phyloP scores from a whole-genome alignment of 2,797 vertebrate genomes.

The Gymnothorax javanicus region DNA sequence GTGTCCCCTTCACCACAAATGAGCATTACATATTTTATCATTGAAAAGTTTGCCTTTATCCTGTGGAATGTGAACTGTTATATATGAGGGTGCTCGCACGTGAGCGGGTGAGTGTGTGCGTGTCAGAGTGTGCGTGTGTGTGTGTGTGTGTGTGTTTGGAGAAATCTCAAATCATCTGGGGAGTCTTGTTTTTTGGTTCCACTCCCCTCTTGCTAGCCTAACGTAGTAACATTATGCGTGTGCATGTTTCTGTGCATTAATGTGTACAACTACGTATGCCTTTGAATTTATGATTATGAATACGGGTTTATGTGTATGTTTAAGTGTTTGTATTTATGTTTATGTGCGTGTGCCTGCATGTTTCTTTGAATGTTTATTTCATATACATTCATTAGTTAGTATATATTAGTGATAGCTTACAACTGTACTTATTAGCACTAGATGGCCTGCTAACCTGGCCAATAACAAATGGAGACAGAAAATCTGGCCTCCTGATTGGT shows the following conservation, averaged over 20 bases:
- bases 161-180: background rate
- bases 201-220: background rate
- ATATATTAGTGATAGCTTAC: background rate
- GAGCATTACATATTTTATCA: background rate
- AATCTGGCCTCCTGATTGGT: background rate
- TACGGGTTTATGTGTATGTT: too few species aligned
- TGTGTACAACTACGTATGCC: too few species aligned
- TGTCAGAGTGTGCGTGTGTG: background rate
- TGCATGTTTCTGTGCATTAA: too few species aligned
- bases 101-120: background rate
- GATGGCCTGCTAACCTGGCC: background rate
- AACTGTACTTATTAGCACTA: background rate
- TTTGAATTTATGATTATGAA: too few species aligned
- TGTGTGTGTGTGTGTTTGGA: background rate
- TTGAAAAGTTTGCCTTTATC: background rate
- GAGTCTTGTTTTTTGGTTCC: background rate
- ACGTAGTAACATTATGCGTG: background rate
- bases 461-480: background rate
- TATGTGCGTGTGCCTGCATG: too few species aligned
- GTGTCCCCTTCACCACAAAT: background rate
- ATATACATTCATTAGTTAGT: too few species aligned
- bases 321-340: too few species aligned
- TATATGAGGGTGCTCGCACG: too few species aligned
- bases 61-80: background rate
- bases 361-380: background rate